Base-by-base conservation (phyloP, 2,888 invertebrate species). In the Scaptomyza polygonia region DNA sequence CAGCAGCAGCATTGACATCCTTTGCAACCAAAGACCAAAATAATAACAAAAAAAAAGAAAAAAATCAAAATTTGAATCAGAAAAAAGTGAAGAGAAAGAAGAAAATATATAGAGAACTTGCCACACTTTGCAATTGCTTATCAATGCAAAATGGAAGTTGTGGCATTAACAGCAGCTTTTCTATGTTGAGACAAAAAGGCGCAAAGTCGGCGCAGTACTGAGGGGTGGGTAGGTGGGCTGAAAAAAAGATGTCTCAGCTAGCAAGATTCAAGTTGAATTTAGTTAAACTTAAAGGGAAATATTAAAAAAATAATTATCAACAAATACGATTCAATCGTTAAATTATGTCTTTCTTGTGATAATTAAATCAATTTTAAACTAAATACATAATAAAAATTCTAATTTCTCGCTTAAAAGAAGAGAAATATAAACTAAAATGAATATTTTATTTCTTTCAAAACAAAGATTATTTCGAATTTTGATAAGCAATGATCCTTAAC, bases 81-180 rank as follows among this genome's bases (percentile, higher is more conserved):
- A 39, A 16, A 3, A 14, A 39, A 39, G 4, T 2, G 39, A 1
- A 30, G n/a, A 5, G 12, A 39, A 4, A 1, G 16, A 12, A 36
- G 3, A 8, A 9, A 39, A 16, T 39, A 12, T 3, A 18, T 18
- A 27, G 44, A n/a, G 44, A 61, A 49, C 65, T 61, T 64, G 58
- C 61, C 52, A 54, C 62, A 61, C 52, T 72, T 81, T 67, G 72
- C n/a, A 81, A 77, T 65, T 76, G 72, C 85, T 78, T 81, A 80
- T 80, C 80, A 85, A 77, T 64, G 66, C 73, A 36, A 39, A 39
- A 44, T 43, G 48, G 21, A 36, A 51, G 39, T 30, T 64, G 27
- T 25, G 47, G 36, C 32, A 52, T 49, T 39, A 54, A 21, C 51
- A 44, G 36, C 36, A 14, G 14, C 36, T n/a, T 25, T 18, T 12